Evolutionary conservation across 2,113 vertebrate genomes (phyloP), one percentile per base, ranked within the genome.

Genomic region (Pontoporia blainvillei): DNA sequence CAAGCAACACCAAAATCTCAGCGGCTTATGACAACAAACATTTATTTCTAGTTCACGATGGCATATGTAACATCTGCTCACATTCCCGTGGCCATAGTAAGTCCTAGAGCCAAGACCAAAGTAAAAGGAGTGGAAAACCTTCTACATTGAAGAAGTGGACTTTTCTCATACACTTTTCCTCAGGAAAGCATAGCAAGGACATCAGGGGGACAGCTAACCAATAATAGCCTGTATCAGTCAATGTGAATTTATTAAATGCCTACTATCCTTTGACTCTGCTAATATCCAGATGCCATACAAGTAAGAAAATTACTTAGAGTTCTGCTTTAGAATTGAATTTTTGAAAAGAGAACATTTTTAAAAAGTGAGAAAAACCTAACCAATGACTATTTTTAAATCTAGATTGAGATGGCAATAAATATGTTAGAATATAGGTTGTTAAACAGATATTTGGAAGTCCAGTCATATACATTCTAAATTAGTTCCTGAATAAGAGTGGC

Each of bases 391-490:
- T 88, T 79, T 73, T 92, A 94, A 91, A 29, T 81, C 44, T 23
- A 78, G 17, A 39, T 52, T 39, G 72, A 83, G 17, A 89, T 62
- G 46, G 61, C n/a, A 83, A 78, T 91, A 91, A 89, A 86, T 85
- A 90, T 54, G 18, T 83, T 84, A 64, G 49, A 61, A 73, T 91
- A 91, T 46, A 94, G 49, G 66, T 96, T 91, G n/a, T 89, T 81
- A 59, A 81, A 72, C 8, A 82, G 75, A 82, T 86, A 83, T 67
- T 92, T 96, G 62, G 93, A 91, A 95, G 95, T 49, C 62, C 52
- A 78, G 57, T 91, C 62, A 61, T 82, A 86, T 82, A 94, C 91
- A 93, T 95, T 93, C 78, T 59, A 91, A 95, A 95, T 96, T 95
- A 93, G 66, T 79, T 96, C 7, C 49, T 76, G 41, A 86, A 34